A percentile compares a stretch with the other conserved stretches of the same genome.
These are phyloP conservation scores for Phymorhynchus buccinoides DNA, from an alignment of 1,140 invertebrate species.

Conservation along the genomic window DNA sequence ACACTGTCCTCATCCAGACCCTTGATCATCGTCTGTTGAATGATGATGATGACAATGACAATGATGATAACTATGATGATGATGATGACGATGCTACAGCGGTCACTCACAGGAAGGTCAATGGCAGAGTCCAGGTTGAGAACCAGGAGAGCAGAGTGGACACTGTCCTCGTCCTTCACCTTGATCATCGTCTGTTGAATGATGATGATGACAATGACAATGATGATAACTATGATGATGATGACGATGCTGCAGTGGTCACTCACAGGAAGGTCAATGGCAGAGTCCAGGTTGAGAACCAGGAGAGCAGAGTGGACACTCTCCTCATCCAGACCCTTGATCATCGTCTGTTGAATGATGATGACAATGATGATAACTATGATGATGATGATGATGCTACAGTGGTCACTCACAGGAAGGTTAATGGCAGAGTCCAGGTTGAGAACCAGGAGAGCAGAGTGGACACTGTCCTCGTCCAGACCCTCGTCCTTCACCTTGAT, in stretches of 20 bases:
- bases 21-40: too few relatives aligned
- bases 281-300: slow-evolving; percentile 90
- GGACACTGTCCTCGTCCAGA: slow-evolving; percentile 56
- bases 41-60: too few relatives aligned
- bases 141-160: slow-evolving; percentile 78
- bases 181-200: too few relatives aligned
- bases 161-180: slow-evolving; percentile 51
- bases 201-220: too few relatives aligned
- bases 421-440: slow-evolving; percentile 92
- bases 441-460: slow-evolving; percentile 81
- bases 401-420: slow-evolving; percentile 82
- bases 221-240: too few relatives aligned
- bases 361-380: too few relatives aligned
- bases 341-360: too few relatives aligned
- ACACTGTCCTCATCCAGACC: slow-evolving; percentile 57
- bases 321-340: slow-evolving; percentile 34
- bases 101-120: slow-evolving; percentile 85
- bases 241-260: not conserved
- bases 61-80: too few relatives aligned
- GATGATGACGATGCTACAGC: too few relatives aligned
- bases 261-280: slow-evolving; percentile 89
- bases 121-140: slow-evolving; percentile 92
- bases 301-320: slow-evolving; percentile 77
- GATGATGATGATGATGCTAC: too few relatives aligned
- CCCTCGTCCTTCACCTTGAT: slow-evolving; percentile 48